These are phyloP conservation scores for Lucifuga dentata DNA, from an alignment of 2,113 vertebrate species.

Conservation along the genomic window DNA sequence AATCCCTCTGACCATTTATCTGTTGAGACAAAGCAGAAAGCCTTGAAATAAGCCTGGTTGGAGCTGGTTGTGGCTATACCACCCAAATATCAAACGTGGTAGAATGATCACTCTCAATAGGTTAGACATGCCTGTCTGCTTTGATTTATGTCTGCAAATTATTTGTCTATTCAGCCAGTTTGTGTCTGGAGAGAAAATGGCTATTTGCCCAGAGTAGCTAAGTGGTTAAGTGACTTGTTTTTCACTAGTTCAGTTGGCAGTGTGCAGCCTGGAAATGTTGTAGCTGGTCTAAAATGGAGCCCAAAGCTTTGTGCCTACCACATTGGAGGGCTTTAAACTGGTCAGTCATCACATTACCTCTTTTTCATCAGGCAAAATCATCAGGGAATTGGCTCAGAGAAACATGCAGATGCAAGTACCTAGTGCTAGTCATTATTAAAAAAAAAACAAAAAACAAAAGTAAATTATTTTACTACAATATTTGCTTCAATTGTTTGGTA, in stretches of 20 bases:
- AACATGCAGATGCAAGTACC: not conserved
- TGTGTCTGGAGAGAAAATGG: slow-evolving; percentile 19
- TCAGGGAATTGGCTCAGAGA: not conserved
- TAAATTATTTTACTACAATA: no score
- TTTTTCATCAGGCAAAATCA: not conserved
- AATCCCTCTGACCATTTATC: not conserved
- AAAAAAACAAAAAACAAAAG: no score
- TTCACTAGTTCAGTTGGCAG: not conserved
- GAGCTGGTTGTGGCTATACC: slow-evolving; percentile 29
- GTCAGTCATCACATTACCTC: no score
- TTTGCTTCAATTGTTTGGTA: no score
- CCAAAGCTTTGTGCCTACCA: not conserved
- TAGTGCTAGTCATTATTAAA: not conserved
- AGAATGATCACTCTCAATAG: slow-evolving; percentile 67
- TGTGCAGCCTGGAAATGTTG: not conserved
- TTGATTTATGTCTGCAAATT: slow-evolving; percentile 59
- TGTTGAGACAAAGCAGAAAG: not conserved
- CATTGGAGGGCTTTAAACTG: not conserved
- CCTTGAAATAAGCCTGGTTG: rapidly evolving
- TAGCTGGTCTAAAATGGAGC: slow-evolving; percentile 1
- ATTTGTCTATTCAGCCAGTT: slow-evolving; percentile 51
- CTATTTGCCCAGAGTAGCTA: slow-evolving; percentile 38
- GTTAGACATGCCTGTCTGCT: slow-evolving; percentile 65
- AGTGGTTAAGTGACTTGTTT: not conserved
- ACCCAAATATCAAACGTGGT: slow-evolving; percentile 54